Conservation (phyloP, 2,888 invertebrate genomes). For the Brassicogethes aeneus region DNA sequence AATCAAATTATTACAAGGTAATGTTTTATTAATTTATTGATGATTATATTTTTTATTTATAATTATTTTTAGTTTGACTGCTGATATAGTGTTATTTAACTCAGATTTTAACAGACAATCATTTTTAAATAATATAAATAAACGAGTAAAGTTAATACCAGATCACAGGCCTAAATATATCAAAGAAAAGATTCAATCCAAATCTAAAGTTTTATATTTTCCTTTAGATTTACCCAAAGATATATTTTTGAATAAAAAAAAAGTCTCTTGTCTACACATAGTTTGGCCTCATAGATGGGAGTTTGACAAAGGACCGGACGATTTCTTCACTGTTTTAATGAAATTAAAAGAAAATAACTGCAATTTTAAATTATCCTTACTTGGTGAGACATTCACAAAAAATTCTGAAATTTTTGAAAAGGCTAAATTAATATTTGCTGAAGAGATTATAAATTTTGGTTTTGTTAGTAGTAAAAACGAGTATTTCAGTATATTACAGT, state of each 20-base stretch:
- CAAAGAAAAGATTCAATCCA: conserved; percentile 45
- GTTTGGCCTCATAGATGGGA: conserved; percentile 76
- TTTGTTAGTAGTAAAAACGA: conserved; percentile 45
- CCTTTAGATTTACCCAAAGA: conserved; percentile 25
- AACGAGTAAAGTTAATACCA: conserved; percentile 56
- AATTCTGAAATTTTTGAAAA: conserved; percentile 51
- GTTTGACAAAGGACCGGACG: conserved; percentile 64
- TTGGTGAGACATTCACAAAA: conserved; percentile 54
- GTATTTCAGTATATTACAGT: conserved; percentile 48
- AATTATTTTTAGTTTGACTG: conserved; percentile 51
- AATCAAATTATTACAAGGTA: conserved; percentile 66
- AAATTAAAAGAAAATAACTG: conserved; percentile 44
- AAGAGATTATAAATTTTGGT: conserved; percentile 51
- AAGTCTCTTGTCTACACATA: conserved; percentile 43
- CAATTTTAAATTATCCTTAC: conserved; percentile 50
- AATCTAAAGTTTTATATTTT: conserved; percentile 53
- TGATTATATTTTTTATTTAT: no score
- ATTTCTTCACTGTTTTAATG: conserved; percentile 49
- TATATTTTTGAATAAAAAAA: conserved; percentile 17
- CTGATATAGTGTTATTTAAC: conserved; percentile 61
- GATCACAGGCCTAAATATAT: conserved; percentile 52
- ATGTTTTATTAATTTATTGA: conserved; percentile 10
- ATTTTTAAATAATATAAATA: conserved; percentile 51
- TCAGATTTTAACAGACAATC: conserved; percentile 60
- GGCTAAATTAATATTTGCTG: conserved; percentile 41